phyloP scores from a whole-genome alignment of 2,888 invertebrate genomes.

The Thymelicus acteon region DNA sequence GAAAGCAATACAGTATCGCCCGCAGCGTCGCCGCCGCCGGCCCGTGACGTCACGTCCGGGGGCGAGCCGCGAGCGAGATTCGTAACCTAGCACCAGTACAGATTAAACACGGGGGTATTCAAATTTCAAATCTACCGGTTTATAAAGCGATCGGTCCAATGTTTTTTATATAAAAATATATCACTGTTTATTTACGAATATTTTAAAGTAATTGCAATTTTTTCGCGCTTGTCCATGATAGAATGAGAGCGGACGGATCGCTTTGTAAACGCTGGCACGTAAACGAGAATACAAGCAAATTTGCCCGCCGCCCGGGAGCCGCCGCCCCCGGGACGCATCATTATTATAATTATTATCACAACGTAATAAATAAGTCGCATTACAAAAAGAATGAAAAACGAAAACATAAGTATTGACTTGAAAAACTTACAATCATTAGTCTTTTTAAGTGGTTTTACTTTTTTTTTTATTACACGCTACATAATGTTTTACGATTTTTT shows the following conservation, averaged over 20 bases:
- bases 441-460: conserved; percentile 74
- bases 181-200: conserved; percentile 13
- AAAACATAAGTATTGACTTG: conserved; percentile 66
- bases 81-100: conserved; percentile 44
- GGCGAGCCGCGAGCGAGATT: conserved; percentile 23
- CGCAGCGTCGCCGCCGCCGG: conserved; percentile 18
- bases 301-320: neutral
- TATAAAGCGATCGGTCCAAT: conserved; percentile 22
- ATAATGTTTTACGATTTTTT: conserved; percentile 68
- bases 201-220: neutral
- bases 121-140: conserved; percentile 20
- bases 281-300: conserved; percentile 24
- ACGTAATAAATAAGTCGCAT: conserved; percentile 68
- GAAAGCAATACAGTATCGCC: conserved; percentile 31
- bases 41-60: neutral
- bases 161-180: conserved; percentile 26
- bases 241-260: conserved; percentile 12
- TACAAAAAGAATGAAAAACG: conserved; percentile 57
- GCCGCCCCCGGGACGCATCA: conserved; percentile 35
- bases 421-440: conserved; percentile 67
- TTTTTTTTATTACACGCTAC: conserved; percentile 63
- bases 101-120: conserved; percentile 25
- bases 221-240: neutral
- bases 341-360: conserved; percentile 61
- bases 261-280: conserved; percentile 18